Percentiles rank a stretch among this genome's conserved stretches.
These are phyloP conservation scores for Myripristis murdjan DNA, from an alignment of 2,797 vertebrate genomes.

Conservation along the genomic window DNA sequence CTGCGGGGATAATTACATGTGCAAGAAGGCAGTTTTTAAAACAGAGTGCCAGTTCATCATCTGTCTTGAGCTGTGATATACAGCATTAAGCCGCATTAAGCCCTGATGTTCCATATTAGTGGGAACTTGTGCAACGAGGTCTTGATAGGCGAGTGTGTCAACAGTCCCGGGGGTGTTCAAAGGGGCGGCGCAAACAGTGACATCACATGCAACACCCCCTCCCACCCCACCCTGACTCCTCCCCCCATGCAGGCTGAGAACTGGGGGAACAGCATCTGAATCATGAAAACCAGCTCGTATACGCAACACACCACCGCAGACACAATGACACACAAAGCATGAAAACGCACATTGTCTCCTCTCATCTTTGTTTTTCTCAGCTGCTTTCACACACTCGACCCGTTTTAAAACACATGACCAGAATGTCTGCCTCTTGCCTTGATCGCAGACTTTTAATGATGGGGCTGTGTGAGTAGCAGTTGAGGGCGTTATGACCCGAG, in stretches of 20 bases:
- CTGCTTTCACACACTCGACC: slow-evolving; percentile 4
- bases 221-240: too few relatives aligned
- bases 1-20: slow-evolving; percentile 49
- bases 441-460: slow-evolving; percentile 51
- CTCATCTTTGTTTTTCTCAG: slow-evolving; percentile 2
- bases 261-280: slow-evolving; percentile 31
- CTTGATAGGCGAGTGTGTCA: slow-evolving; percentile 32
- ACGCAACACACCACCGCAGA: slow-evolving; percentile 4
- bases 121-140: slow-evolving; percentile 57
- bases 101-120: slow-evolving; percentile 38
- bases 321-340: slow-evolving; percentile 21
- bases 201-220: too few relatives aligned
- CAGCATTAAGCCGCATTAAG: slow-evolving; percentile 35
- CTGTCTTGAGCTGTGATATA: slow-evolving; percentile 11
- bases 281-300: slow-evolving; percentile 21
- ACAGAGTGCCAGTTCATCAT: slow-evolving; percentile 17
- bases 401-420: slow-evolving; percentile 40
- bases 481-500: slow-evolving; percentile 56
- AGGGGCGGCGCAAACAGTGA: slow-evolving; percentile 32
- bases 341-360: not conserved
- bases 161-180: slow-evolving; percentile 9
- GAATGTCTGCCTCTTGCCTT: slow-evolving; percentile 38
- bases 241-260: slow-evolving; percentile 24
- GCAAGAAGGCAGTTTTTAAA: slow-evolving; percentile 24
- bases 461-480: slow-evolving; percentile 55